Conservation (phyloP, 92 coral and sea anemone genomes). For the Siderastrea radians region DNA sequence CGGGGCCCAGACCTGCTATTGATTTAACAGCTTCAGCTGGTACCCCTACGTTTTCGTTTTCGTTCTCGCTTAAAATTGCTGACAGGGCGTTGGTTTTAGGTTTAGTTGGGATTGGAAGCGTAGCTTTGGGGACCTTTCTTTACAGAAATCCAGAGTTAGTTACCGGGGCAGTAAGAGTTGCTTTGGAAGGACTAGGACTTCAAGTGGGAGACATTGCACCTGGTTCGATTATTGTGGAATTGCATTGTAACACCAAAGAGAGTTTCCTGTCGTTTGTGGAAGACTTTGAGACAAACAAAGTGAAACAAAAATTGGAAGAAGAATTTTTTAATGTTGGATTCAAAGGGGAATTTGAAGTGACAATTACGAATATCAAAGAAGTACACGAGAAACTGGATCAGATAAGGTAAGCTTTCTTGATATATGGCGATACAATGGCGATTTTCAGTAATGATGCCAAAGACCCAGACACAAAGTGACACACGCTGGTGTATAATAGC, state of each 20-base stretch:
- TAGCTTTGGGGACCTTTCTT: neutral
- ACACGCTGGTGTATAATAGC: no score
- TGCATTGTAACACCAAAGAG: neutral
- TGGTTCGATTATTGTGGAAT: neutral
- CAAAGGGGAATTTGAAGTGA: neutral
- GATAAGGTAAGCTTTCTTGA: neutral
- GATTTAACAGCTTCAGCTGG: neutral
- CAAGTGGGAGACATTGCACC: neutral
- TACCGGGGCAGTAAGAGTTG: neutral
- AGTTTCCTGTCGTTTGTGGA: neutral
- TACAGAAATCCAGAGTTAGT: neutral
- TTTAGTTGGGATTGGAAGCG: neutral
- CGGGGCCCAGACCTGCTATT: neutral
- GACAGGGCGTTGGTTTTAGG: neutral
- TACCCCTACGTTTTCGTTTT: neutral
- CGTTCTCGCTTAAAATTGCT: neutral
- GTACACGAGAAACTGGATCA: neutral
- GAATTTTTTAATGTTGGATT: neutral
- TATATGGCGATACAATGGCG: no score
- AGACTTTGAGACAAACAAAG: neutral
- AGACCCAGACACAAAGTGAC: no score
- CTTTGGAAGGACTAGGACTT: neutral
- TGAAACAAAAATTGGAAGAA: neutral
- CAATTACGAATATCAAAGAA: neutral
- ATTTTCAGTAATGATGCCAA: no score